phyloP scores from a whole-genome alignment of 1,140 invertebrate genomes.

The Hyphantria cunea region DNA sequence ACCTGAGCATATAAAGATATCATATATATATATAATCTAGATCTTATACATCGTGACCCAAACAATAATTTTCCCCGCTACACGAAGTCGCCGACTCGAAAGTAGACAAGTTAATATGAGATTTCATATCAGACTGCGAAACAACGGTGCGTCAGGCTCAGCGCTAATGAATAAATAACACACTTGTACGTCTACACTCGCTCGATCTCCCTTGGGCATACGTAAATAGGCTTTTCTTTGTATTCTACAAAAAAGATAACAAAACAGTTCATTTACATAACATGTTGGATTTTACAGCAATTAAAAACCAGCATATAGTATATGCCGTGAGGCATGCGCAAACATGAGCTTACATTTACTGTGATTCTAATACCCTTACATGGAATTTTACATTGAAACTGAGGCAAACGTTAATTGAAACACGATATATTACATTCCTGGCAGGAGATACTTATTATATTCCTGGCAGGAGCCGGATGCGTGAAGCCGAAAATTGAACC shows the following conservation, averaged over 20 bases:
- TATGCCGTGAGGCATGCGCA: no score
- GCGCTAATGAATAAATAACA: slow-evolving; percentile 43
- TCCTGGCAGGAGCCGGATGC: no score
- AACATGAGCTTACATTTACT: no score
- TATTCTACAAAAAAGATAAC: slow-evolving; percentile 22
- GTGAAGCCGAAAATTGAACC: no score
- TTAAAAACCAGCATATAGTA: slow-evolving; percentile 1
- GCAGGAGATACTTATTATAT: no score
- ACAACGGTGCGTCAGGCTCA: slow-evolving; percentile 36
- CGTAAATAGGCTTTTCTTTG: slow-evolving; percentile 22
- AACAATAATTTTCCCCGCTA: slow-evolving; percentile 39
- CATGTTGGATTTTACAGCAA: slow-evolving; percentile 5
- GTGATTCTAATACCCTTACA: no score
- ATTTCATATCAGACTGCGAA: slow-evolving; percentile 40
- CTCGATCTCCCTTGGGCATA: slow-evolving; percentile 13
- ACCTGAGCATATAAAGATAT: background rate
- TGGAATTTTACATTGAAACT: no score
- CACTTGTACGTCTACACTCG: slow-evolving; percentile 20
- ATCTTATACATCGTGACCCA: slow-evolving; percentile 33
- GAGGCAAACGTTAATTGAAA: no score
- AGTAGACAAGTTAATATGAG: slow-evolving; percentile 50
- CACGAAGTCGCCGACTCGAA: slow-evolving; percentile 42
- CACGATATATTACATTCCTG: no score
- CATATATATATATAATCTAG: background rate
- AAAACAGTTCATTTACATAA: slow-evolving; percentile 2